Evolutionary conservation across 2,888 invertebrate species (phyloP), one percentile per base, ranked within the genome.

Genomic region (Hemistola chrysoprasaria): DNA sequence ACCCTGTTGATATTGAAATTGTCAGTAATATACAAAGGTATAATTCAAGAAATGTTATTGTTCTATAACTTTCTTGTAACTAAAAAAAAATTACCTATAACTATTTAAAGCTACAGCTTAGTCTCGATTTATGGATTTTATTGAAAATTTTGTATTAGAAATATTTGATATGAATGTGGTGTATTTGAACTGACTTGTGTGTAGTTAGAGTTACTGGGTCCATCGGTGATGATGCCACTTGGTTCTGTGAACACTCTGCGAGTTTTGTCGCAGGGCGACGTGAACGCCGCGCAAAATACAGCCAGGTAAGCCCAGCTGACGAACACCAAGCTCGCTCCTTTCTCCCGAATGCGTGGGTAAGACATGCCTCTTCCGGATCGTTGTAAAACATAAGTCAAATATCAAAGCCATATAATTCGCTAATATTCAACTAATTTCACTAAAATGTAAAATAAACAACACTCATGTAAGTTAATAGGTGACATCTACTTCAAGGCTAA

Each of bases 181-280:
- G 3, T 2, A 16, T 16, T n/a, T 16, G 35, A 46, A 81, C 80
- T 70, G 59, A 90, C 90, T 88, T 94, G 95, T 34, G 96, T 96
- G 75, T 98, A 98, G 76, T 97, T 95, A 21, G 93, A 94, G 50
- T 93, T 95, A 51, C 93, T 92, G 16, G 96, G 95, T 31, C 97
- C 97, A 90, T 97, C 97, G 48, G 95, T 95, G 61, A 98, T 95
- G 56, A 95, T 91, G 30, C 98, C 98, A 90, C 93, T 95, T 29
- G 93, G 91, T 47, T 94, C 93, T 8, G 93, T 94, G 62, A 96
- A 94, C 25, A 96, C 92, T 75, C 94, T 92, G 60, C 96, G 92
- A 47, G 95, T 93, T 70, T 95, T 94, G 90, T 96, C 95, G 88
- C 96, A 96, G 54, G 95, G 93, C 53, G 92, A 90, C 42, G 87